Base-by-base conservation (phyloP, 1,140 invertebrate genomes). In the Drosophila yakuba region DNA sequence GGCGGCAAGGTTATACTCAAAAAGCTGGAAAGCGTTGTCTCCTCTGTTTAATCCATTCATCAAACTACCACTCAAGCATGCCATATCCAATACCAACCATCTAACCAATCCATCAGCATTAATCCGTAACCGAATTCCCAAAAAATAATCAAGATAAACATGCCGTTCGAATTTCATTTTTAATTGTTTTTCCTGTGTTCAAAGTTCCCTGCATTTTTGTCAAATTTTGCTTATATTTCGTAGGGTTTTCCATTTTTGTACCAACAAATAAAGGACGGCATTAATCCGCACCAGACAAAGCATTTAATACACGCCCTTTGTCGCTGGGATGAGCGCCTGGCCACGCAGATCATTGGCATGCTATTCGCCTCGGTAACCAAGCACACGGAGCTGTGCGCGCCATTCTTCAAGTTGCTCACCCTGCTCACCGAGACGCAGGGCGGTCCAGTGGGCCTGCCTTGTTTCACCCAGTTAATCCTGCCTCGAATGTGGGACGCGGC, bases 211-310 rank as follows among this genome's bases (percentile, higher is more conserved):
- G 41, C 20, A 32, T 54, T 59, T 82, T 58, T 79, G 86, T 72
- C 74, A 64, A 78, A 61, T 84, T 67, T 66, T 23, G 47, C 59
- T 74, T 80, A 61, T 75, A 55, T 76, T 85, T 89, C 59, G 20
- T 92, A 97, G 95, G 97, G 97, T 10, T 98, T 98, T 93, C 97
- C 97, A 36, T 99, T 99, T 93, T 93, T 99, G 20, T 97, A 97
- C 92, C 97, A 98, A 93, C 97, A 98, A 94, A 98, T 98, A 50
- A 96, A 97, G 76, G 98, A 99, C 92, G 96, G 96, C 77, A 96
- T 98, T 58, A 98, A 98, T 93, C 93, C 98, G 36, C 95, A 97
- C 83, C 97, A 98, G 93, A 98, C 97, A 3, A 95, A 97, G 72
- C 97, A 98, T 92, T 94, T 99, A 32, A 98, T 99, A 64, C 97